Evolutionary conservation across 2,113 vertebrate species (phyloP).

Genomic region (Rhinoptilus africanus): DNA sequence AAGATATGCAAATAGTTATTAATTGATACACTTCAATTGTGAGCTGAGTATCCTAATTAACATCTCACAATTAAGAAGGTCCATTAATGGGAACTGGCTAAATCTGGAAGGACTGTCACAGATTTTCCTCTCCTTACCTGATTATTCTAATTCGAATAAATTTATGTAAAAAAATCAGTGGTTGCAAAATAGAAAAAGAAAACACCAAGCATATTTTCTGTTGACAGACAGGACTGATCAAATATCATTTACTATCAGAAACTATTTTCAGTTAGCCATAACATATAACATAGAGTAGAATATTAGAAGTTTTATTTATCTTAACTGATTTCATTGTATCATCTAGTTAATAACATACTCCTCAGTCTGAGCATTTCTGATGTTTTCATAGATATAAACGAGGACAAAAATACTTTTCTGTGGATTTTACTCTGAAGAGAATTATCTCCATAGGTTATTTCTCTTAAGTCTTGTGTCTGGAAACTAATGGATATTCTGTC

Average conservation of each 20-base stretch:
- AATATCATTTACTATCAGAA: not conserved
- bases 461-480: not conserved
- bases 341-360: not conserved
- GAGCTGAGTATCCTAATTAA: not conserved
- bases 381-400: not conserved
- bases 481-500: not conserved
- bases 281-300: not conserved
- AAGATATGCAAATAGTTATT: not conserved
- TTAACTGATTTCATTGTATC: not conserved
- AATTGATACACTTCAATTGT: not conserved
- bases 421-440: not conserved
- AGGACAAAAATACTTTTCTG: not conserved
- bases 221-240: not conserved
- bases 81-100: not conserved
- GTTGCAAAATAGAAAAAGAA: not conserved
- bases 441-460: not conserved
- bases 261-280: not conserved
- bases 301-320: not conserved
- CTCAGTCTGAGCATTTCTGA: not conserved
- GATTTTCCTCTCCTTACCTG: not conserved
- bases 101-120: not conserved
- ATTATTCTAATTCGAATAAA: not conserved
- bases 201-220: not conserved
- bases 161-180: not conserved
- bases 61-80: not conserved